Conservation (phyloP, 2,888 invertebrate genomes). For the Heliconius sara region DNA sequence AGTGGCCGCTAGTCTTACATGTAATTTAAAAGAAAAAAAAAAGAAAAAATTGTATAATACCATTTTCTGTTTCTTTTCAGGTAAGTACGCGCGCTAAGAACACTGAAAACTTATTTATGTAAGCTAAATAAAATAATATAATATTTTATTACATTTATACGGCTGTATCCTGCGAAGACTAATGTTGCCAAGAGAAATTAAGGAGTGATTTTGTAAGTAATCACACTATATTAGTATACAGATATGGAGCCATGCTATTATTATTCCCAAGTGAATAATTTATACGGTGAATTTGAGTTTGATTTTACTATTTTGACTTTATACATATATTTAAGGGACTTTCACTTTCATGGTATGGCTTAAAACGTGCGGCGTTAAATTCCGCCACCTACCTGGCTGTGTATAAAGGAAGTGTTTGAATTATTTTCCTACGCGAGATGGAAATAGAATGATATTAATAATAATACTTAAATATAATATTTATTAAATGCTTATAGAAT, state of each 20-base stretch:
- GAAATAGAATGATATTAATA: not conserved
- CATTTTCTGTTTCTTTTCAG: constrained; percentile 15
- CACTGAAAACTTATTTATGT: not conserved
- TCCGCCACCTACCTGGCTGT: not conserved
- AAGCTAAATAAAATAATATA: no score
- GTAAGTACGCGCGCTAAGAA: constrained; percentile 3
- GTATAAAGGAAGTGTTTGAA: no score
- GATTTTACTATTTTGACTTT: no score
- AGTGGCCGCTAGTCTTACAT: no score
- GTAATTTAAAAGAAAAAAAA: no score
- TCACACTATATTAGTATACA: not conserved
- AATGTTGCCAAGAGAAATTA: not conserved
- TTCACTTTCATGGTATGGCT: not conserved
- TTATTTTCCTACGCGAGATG: no score
- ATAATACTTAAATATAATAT: not conserved
- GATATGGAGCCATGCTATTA: not conserved
- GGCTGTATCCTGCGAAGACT: not conserved
- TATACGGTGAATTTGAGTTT: no score
- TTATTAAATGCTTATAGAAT: not conserved
- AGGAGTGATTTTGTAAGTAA: constrained; percentile 6
- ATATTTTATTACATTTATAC: no score
- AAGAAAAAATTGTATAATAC: no score
- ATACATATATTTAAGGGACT: no score
- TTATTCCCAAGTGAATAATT: no score
- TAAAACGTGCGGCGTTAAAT: not conserved